A percentile compares a stretch with the other conserved stretches of the same genome.
These are phyloP conservation scores for Tyrannus savana DNA, from an alignment of 2,113 vertebrate species.

Conservation along the genomic window DNA sequence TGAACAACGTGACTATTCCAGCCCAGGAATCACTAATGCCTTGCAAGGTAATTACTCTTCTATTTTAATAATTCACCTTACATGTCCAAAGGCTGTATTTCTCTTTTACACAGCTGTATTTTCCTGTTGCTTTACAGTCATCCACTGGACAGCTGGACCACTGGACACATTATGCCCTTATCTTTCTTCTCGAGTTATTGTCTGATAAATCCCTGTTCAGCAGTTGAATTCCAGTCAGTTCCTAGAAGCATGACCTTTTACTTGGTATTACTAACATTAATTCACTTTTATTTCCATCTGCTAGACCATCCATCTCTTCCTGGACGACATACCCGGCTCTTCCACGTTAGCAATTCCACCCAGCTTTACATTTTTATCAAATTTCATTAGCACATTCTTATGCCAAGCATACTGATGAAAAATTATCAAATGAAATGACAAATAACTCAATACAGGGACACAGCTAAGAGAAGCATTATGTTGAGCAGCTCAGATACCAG, in stretches of 20 bases:
- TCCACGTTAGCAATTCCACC: background rate
- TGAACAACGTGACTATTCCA: background rate
- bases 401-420: background rate
- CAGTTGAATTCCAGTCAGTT: background rate
- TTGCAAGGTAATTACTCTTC: background rate
- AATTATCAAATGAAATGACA: background rate
- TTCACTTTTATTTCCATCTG: slow-evolving; percentile 18
- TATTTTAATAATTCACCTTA: background rate
- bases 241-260: background rate
- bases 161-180: background rate
- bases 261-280: slow-evolving; percentile 8
- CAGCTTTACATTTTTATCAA: slow-evolving; percentile 18
- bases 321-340: background rate
- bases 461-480: background rate
- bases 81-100: background rate
- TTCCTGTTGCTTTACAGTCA: background rate
- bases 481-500: background rate
- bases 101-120: background rate
- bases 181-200: background rate
- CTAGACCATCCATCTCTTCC: slow-evolving; percentile 4
- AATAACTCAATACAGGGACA: background rate
- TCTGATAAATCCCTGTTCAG: background rate
- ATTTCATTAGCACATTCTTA: background rate
- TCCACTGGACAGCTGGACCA: background rate
- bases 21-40: background rate